Conservation (phyloP, 2,797 vertebrate genomes). For the Pachyuromys duprasi region DNA sequence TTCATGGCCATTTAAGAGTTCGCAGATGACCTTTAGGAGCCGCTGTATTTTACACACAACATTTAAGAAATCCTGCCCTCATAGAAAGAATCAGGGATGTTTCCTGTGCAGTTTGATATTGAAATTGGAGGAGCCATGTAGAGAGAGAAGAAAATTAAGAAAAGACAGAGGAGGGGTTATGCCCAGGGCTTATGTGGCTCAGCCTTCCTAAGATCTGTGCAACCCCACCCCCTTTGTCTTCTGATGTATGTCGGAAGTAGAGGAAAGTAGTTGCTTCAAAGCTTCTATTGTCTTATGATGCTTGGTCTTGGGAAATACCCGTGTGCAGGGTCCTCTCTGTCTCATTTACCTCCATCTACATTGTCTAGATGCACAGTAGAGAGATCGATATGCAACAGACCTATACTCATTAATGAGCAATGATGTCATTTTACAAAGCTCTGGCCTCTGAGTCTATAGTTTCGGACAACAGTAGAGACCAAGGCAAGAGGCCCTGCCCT, state of each 20-base stretch:
- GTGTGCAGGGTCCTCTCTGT: constrained; percentile 46
- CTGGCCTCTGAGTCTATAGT: not conserved
- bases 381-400: constrained; percentile 66
- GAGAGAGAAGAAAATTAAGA: not conserved
- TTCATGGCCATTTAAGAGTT: not conserved
- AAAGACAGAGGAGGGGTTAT: not conserved
- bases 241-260: constrained; percentile 84
- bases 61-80: not conserved
- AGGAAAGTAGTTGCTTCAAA: constrained; percentile 83
- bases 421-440: not conserved
- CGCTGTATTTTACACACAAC: constrained; percentile 37
- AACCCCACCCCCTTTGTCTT: constrained; percentile 83
- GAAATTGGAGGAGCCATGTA: not conserved
- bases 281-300: not conserved
- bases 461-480: not conserved
- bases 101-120: not conserved
- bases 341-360: constrained; percentile 82
- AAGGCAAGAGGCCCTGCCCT: constrained; percentile 5
- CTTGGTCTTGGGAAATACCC: constrained; percentile 73
- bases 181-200: constrained; percentile 13
- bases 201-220: not conserved
- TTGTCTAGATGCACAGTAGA: constrained; percentile 84
- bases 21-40: constrained; percentile 54
- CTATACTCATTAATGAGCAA: not conserved
- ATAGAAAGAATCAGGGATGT: not conserved